Evolutionary conservation across 2,113 vertebrate genomes (phyloP).

Genomic region (Paradoxurus hermaphroditus): DNA sequence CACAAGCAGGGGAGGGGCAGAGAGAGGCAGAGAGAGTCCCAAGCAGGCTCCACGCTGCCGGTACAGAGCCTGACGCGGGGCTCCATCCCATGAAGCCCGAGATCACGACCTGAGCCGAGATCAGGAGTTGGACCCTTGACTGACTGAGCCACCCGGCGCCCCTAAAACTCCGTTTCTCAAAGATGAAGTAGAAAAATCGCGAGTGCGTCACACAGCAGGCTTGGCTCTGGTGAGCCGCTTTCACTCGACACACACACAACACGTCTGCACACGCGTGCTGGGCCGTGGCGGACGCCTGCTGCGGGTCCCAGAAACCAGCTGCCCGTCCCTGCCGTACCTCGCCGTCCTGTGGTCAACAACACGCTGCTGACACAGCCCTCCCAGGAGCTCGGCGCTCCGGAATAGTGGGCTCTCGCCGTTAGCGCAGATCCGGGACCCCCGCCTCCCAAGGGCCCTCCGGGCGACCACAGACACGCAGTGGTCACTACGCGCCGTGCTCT

Average conservation of each 20-base stretch:
- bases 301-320: background rate
- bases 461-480: background rate
- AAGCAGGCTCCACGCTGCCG: background rate
- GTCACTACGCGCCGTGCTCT: background rate
- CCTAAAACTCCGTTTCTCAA: background rate
- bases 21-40: background rate
- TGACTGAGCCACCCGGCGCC: background rate
- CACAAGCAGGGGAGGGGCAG: background rate
- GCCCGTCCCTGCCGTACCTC: background rate
- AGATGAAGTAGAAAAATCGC: background rate
- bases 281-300: background rate
- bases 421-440: background rate
- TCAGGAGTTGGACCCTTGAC: background rate
- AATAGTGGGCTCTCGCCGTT: background rate
- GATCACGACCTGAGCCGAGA: background rate
- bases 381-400: background rate
- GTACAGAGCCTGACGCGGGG: background rate
- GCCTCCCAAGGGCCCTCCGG: background rate
- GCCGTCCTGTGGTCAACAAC: background rate
- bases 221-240: background rate
- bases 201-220: rapidly evolving
- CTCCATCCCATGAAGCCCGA: background rate
- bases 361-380: background rate
- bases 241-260: rapidly evolving
- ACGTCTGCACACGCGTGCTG: rapidly evolving